Base-by-base conservation (phyloP, 2,113 vertebrate genomes). In the Lanius collurio region DNA sequence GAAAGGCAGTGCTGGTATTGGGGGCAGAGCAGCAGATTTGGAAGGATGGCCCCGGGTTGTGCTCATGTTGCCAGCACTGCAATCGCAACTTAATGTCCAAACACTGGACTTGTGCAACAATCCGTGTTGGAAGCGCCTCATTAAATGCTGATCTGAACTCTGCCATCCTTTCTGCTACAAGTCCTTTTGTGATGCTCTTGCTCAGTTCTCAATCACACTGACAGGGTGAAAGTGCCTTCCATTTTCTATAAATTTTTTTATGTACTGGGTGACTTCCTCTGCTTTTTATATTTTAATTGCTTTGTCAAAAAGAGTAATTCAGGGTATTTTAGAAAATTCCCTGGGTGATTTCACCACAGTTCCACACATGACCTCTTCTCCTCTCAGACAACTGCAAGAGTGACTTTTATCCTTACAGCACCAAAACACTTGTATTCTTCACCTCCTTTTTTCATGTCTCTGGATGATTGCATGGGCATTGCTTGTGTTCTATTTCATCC, bases 271-370 rank as follows among this genome's bases (percentile, higher is more conserved):
- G 73, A 82, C 56, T 94, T 95, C 91, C 65, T 91, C 37, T 53
- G 60, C 56, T 95, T 97, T 95, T 95, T 88, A 82, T 91, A 91
- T 92, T 94, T 95, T 95, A 96, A 95, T 95, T 94, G 68, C 57
- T 95, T 95, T 95, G 87, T 87, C 91, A 95, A 92, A 93, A 90
- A 89, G 74, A 94, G 37, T 89, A 94, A 92, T 93, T 89, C 64
- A 68, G 69, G 39, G 23, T 35, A 69, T 92, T 84, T 79, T 64
- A 82, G 73, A 78, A 94, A 91, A 84, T 73, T 91, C 73, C 46
- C 77, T 33, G 44, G 9, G 53, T 92, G 60, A 8, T 71, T 89
- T 84, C 53, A 91, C 73, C 6, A 0, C 82, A 65, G 81, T 57
- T 83, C 81, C n/a, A 79, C 60, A 60, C 44, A 75, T 57, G 60